Evolutionary conservation across 2,797 vertebrate genomes (phyloP).

Genomic region (Sciurus vulgaris): DNA sequence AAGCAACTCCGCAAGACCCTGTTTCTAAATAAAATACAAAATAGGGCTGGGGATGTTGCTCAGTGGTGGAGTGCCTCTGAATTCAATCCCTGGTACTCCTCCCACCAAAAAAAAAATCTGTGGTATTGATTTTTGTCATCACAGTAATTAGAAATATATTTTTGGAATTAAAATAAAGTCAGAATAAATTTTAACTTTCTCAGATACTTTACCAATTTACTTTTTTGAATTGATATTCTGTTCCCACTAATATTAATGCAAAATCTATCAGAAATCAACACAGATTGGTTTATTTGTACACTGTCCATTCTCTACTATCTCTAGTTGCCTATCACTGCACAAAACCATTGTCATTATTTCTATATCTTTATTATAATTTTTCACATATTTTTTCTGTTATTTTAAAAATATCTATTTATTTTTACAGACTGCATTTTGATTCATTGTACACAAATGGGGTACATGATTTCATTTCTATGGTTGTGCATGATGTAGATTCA

Average conservation of each 20-base stretch:
- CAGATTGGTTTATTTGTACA: neutral
- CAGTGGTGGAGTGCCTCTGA: no score
- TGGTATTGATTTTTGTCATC: neutral
- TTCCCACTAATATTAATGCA: neutral
- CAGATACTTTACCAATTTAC: neutral
- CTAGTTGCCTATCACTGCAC: neutral
- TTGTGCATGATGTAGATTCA: no score
- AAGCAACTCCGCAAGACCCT: no score
- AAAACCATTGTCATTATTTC: neutral
- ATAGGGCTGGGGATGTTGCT: no score
- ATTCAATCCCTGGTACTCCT: no score
- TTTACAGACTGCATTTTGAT: no score
- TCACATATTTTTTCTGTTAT: neutral
- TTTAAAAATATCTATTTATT: neutral
- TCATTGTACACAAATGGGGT: no score
- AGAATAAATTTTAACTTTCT: neutral
- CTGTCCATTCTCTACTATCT: neutral
- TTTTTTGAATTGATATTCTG: neutral
- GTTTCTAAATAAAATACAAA: no score
- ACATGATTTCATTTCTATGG: no score
- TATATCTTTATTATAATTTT: neutral
- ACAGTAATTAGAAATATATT: neutral
- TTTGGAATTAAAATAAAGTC: neutral
- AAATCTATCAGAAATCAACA: neutral
- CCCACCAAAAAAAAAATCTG: neutral